phyloP scores from a whole-genome alignment of 2,888 invertebrate species.

The Amphiduros pacificus region DNA sequence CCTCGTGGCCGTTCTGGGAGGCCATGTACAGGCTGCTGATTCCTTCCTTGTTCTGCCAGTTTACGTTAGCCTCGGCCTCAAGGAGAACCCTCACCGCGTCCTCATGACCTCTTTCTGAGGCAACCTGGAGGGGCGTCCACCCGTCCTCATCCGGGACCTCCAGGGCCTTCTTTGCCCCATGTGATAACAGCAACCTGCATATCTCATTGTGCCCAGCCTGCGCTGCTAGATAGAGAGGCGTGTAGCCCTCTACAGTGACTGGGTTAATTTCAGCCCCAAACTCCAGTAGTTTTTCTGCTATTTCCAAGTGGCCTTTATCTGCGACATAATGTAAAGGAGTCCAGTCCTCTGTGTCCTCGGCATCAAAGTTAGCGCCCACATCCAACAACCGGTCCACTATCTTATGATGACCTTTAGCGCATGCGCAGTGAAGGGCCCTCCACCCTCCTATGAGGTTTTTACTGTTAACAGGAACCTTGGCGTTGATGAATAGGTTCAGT shows the following conservation, averaged over 20 bases:
- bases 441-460: slow-evolving; percentile 26
- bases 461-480: slow-evolving; percentile 18
- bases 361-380: slow-evolving; percentile 20
- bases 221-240: slow-evolving; percentile 31
- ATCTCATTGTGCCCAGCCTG: slow-evolving; percentile 19
- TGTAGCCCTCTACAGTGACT: slow-evolving; percentile 27
- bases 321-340: slow-evolving; percentile 18
- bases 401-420: slow-evolving; percentile 23
- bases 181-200: neutral
- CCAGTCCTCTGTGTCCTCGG: slow-evolving; percentile 21
- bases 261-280: slow-evolving; percentile 19
- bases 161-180: slow-evolving; percentile 2
- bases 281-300: slow-evolving; percentile 18
- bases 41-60: slow-evolving; percentile 30
- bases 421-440: slow-evolving; percentile 33
- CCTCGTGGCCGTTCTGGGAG: slow-evolving; percentile 24
- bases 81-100: slow-evolving; percentile 8
- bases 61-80: slow-evolving; percentile 26
- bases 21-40: slow-evolving; percentile 30
- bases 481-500: slow-evolving; percentile 20
- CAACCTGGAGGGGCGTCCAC: slow-evolving; percentile 20
- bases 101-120: slow-evolving; percentile 13
- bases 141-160: slow-evolving; percentile 20
- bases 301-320: slow-evolving; percentile 13
- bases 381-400: slow-evolving; percentile 20